Base-by-base conservation (phyloP, 2,797 vertebrate species). In the Benthosema pterotum region DNA sequence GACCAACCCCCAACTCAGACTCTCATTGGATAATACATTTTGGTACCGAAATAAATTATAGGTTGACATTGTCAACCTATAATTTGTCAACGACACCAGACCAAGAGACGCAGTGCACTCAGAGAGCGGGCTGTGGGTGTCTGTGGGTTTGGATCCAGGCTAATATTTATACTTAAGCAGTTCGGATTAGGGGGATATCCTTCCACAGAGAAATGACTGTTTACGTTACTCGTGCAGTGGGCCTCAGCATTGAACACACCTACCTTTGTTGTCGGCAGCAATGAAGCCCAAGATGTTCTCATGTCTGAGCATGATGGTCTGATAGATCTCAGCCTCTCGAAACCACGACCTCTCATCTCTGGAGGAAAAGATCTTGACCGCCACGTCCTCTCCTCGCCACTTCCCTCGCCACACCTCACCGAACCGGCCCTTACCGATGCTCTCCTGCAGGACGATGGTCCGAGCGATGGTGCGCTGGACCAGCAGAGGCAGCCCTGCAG, bases 271-370 rank as follows among this genome's bases (percentile, higher is more conserved):
- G 79, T 99, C 97, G 0, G 97, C 97, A 42, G 96, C 97, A 1
- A 99, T 97, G 77, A 99, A 99, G 54, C 96, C 97, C 81, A 99
- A 91, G 82, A 99, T 97, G 87, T 98, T 97, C 28, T 99, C 97
- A 0, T 99, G 97, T 32, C 97, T 89, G 67, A 99, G 91, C 97
- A 99, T 97, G 17, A 97, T 94, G 0, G 97, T 99, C 91, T 99
- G 97, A 73, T 98, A 99, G 70, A 99, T 97, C 84, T 99, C 97
- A 8, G 96, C 96, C 83, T 99, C 97, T 0, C 97, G 93, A 79
- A 99, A 98, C 97, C 97, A 99, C 6, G 97, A 99, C 17, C 95
- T 88, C 74, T 99, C 97, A 0, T 99, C 96, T 70, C 96, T 89
- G 32, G 97, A 97, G 58, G 96, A 99, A 91, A 99, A 99, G 87